Conservation (phyloP, 1,140 invertebrate genomes). For the Pissodes strobi region DNA sequence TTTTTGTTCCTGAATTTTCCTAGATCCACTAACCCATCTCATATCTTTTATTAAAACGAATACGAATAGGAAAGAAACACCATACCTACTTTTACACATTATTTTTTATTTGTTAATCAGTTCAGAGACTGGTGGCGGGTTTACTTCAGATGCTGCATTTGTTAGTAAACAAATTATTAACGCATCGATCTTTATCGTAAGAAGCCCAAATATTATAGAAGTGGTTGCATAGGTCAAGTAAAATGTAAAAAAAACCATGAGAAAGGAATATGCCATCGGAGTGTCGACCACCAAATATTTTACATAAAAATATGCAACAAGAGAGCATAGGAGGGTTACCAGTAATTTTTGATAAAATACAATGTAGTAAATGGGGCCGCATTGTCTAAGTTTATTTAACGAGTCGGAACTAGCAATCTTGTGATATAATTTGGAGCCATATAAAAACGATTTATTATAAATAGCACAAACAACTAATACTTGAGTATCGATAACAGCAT, state of each 20-base stretch:
- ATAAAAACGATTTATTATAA: not conserved
- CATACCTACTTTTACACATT: no score
- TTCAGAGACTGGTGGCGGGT: no score
- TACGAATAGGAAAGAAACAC: no score
- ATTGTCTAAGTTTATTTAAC: not conserved
- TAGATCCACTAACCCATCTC: no score
- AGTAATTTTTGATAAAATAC: slow-evolving; percentile 5
- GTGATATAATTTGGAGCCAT: not conserved
- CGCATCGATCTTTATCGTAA: not conserved
- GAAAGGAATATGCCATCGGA: not conserved
- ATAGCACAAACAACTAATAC: not conserved
- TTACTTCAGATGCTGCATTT: no score
- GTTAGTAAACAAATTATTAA: not conserved
- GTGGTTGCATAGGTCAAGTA: not conserved
- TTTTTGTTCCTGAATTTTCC: no score
- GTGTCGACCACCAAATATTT: not conserved
- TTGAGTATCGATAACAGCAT: not conserved
- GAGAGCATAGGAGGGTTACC: not conserved
- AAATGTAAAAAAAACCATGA: not conserved
- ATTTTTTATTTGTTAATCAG: no score
- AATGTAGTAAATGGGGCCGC: not conserved
- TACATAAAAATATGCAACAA: not conserved
- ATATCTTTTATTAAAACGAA: no score
- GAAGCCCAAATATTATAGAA: not conserved
- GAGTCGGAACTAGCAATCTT: not conserved